A percentile compares a stretch with the other conserved stretches of the same genome.
phyloP scores from a whole-genome alignment of 2,888 invertebrate species.

The Limnephilus lunatus region DNA sequence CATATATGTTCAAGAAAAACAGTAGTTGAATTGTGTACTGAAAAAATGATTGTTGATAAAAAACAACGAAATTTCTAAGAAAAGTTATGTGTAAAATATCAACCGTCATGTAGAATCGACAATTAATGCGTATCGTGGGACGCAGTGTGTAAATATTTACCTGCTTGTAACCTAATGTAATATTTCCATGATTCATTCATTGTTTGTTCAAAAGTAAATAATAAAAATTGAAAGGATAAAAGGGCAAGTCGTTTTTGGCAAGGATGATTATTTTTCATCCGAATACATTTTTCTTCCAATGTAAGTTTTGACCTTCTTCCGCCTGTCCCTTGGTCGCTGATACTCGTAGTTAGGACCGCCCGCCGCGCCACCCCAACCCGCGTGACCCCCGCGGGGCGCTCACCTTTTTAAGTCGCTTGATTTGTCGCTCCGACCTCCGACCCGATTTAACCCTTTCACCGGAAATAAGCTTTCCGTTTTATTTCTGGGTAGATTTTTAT shows the following conservation, averaged over 20 bases:
- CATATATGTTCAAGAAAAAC: too few species aligned
- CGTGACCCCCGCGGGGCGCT: conserved; percentile 5
- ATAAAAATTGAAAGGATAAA: neutral
- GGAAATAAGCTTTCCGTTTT: conserved; percentile 58
- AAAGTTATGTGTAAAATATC: too few species aligned
- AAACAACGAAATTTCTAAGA: too few species aligned
- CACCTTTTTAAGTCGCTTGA: conserved; percentile 60
- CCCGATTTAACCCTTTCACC: conserved; percentile 55
- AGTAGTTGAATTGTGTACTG: too few species aligned
- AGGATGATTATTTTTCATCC: neutral
- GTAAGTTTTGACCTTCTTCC: neutral
- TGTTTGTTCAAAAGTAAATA: neutral
- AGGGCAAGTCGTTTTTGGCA: neutral
- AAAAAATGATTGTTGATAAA: too few species aligned
- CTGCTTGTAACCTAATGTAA: neutral
- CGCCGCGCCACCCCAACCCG: neutral
- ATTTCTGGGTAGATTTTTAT: conserved; percentile 53
- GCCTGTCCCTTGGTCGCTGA: neutral
- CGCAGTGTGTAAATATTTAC: neutral
- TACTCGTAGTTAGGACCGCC: neutral
- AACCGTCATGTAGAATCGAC: too few species aligned
- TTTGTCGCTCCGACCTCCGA: conserved; percentile 54
- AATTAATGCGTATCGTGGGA: too few species aligned
- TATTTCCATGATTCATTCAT: neutral
- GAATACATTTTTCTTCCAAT: neutral